Evolutionary conservation across 1,140 invertebrate genomes (phyloP).

Genomic region (Diprion similis): DNA sequence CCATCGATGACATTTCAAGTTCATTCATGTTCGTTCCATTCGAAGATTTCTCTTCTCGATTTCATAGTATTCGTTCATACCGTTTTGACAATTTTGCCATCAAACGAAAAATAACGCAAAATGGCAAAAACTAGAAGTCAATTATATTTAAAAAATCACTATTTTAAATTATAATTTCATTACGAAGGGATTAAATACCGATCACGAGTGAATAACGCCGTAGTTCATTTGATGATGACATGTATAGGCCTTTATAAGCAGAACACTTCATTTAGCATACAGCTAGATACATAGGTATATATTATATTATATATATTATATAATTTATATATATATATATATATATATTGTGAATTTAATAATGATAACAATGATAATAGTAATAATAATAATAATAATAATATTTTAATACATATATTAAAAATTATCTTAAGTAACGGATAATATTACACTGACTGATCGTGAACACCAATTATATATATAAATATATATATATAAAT

Average conservation of each 20-base stretch:
- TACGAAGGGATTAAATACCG: slow-evolving; percentile 11
- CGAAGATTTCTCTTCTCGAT: too few species aligned
- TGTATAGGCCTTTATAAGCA: slow-evolving; percentile 55
- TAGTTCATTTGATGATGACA: slow-evolving; percentile 11
- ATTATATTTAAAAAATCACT: slow-evolving; percentile 18
- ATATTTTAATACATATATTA: slow-evolving; percentile 35
- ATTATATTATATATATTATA: slow-evolving; percentile 36
- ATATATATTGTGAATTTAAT: slow-evolving; percentile 38
- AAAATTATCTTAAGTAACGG: slow-evolving; percentile 41
- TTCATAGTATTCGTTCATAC: too few species aligned
- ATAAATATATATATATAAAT: too few species aligned
- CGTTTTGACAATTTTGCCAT: too few species aligned
- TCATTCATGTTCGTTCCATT: too few species aligned
- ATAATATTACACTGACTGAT: slow-evolving; percentile 45
- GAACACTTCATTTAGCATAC: slow-evolving; percentile 50
- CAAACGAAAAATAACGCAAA: too few species aligned
- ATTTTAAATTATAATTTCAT: slow-evolving; percentile 18
- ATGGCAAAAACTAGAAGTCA: too few species aligned
- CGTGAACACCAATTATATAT: slow-evolving; percentile 35
- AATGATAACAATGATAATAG: slow-evolving; percentile 43
- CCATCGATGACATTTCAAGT: too few species aligned
- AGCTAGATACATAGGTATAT: slow-evolving; percentile 47
- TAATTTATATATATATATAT: slow-evolving; percentile 53
- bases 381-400: slow-evolving; percentile 37
- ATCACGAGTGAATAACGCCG: too few species aligned